Evolutionary conservation across 2,113 vertebrate genomes (phyloP).

Genomic region (Dicrurus megarhynchus): DNA sequence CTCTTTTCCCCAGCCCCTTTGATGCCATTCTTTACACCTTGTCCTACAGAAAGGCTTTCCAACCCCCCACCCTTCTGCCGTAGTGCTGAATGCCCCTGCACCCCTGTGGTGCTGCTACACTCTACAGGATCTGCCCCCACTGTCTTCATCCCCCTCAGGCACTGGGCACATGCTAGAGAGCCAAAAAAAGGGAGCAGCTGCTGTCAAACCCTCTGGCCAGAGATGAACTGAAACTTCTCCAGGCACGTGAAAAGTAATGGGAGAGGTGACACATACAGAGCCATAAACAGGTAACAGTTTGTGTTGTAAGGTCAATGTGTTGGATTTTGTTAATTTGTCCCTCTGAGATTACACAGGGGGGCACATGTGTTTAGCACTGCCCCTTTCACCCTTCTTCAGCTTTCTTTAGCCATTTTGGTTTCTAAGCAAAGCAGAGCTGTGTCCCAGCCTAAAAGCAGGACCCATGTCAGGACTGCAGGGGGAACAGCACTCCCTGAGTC

Average conservation of each 20-base stretch:
- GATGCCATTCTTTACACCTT: neutral
- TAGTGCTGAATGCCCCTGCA: neutral
- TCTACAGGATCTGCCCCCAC: accelerated
- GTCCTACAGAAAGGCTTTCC: neutral
- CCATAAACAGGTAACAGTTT: neutral
- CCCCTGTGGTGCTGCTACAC: accelerated
- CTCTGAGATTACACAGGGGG: neutral
- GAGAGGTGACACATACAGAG: neutral
- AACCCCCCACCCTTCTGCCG: accelerated
- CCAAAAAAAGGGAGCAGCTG: neutral
- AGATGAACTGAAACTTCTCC: neutral
- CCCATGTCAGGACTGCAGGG: accelerated
- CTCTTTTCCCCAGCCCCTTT: neutral
- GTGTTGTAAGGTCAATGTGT: accelerated
- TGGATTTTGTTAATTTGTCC: neutral
- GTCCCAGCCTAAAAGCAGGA: neutral
- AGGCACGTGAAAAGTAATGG: neutral
- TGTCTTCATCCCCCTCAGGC: neutral
- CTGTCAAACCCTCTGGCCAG: neutral
- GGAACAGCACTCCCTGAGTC: too few relatives aligned
- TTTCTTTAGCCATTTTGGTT: neutral
- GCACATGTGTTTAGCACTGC: neutral
- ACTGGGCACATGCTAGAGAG: neutral
- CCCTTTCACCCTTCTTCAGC: accelerated
- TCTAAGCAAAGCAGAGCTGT: neutral